Evolutionary conservation across 2,113 vertebrate genomes (phyloP).

Genomic region (Circaetus cinerascens): DNA sequence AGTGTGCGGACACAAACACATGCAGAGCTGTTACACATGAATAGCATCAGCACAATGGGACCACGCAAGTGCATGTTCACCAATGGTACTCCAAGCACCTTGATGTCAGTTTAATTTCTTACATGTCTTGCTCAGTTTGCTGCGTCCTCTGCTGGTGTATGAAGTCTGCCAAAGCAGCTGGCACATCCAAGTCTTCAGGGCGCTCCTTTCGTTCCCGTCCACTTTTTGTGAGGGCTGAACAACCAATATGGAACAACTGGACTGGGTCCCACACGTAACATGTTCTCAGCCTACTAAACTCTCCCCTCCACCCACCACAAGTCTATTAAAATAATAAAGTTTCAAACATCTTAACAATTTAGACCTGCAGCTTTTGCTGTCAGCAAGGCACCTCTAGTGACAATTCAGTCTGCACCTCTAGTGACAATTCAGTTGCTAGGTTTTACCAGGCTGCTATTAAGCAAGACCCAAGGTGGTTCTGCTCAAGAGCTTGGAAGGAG

Average conservation of each 20-base stretch:
- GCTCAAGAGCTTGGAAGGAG: neutral
- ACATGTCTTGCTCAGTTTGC: slow-evolving; percentile 91
- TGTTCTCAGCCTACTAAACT: neutral
- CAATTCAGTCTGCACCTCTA: neutral
- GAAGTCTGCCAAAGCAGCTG: slow-evolving; percentile 91
- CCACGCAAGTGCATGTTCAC: neutral
- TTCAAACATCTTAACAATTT: neutral
- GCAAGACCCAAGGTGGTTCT: neutral
- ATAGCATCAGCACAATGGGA: neutral
- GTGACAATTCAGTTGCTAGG: neutral
- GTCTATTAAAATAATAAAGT: neutral
- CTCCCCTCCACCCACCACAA: slow-evolving; percentile 6
- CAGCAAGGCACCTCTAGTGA: neutral
- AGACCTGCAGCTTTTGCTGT: neutral
- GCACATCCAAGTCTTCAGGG: slow-evolving; percentile 90
- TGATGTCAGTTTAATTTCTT: slow-evolving; percentile 39
- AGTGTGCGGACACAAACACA: neutral
- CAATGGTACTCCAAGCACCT: neutral
- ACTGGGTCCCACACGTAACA: neutral
- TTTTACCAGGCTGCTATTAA: neutral
- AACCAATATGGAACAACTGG: slow-evolving; percentile 44
- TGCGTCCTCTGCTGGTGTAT: slow-evolving; percentile 93
- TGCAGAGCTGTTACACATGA: neutral
- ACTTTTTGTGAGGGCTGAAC: slow-evolving; percentile 82
- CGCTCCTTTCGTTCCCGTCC: slow-evolving; percentile 82